These are phyloP conservation scores for Pangasius mekongensis DNA, from an alignment of 2,797 vertebrate species.

Conservation along the genomic window DNA sequence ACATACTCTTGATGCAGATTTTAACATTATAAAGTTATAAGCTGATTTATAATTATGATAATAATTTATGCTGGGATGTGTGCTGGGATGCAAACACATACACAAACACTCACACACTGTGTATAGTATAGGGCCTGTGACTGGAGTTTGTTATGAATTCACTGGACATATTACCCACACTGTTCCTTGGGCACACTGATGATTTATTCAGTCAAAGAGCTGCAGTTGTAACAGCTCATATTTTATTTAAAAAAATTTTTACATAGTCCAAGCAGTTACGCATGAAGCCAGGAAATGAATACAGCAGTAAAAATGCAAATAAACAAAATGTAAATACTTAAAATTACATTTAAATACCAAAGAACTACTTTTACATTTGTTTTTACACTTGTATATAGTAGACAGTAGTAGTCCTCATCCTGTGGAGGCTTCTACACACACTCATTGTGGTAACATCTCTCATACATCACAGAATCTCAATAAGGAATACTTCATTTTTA, in stretches of 20 bases:
- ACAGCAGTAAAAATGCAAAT: neutral
- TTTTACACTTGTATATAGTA: neutral
- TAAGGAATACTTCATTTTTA: neutral
- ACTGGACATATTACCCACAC: neutral
- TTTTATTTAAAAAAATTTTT: neutral
- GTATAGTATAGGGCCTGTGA: neutral
- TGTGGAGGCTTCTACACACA: neutral
- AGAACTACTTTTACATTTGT: neutral
- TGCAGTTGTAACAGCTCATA: constrained; percentile 1
- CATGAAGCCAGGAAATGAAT: neutral
- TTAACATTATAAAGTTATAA: no score
- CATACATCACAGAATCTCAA: neutral
- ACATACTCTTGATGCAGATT: neutral
- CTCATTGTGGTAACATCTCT: neutral
- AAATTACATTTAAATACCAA: neutral
- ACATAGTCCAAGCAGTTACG: neutral
- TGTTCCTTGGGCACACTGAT: neutral
- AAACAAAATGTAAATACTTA: neutral
- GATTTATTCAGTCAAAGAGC: neutral
- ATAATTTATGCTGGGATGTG: no score
- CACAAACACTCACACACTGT: neutral
- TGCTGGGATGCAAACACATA: no score
- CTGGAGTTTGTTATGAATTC: neutral
- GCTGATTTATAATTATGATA: no score
- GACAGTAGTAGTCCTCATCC: no score